Conservation (phyloP, 2,797 vertebrate genomes). For the Gobionotothen gibberifrons region DNA sequence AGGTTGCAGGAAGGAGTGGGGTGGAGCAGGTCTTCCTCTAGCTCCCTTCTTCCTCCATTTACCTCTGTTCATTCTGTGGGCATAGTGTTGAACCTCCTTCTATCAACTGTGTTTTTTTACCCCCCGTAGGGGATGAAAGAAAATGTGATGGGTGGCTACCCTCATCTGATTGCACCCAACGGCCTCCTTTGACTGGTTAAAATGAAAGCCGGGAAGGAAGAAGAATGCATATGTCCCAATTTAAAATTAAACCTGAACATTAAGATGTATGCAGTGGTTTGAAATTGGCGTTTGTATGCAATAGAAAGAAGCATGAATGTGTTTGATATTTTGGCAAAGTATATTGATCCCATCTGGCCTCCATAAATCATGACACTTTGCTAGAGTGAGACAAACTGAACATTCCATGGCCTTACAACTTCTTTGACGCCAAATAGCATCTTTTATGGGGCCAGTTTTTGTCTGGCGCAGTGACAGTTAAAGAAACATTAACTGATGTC, state of each 20-base stretch:
- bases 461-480: conserved; percentile 3
- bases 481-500: conserved; percentile 27
- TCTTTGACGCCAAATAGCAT: conserved; percentile 1
- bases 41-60: not conserved
- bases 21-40: not conserved
- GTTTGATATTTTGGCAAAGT: not conserved
- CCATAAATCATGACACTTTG: conserved; percentile 1
- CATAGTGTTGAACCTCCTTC: not conserved
- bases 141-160: not conserved
- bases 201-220: not conserved
- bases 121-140: not conserved
- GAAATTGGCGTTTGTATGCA: not conserved
- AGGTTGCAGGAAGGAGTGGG: too few relatives aligned
- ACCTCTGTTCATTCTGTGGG: not conserved
- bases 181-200: not conserved
- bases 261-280: not conserved
- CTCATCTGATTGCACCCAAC: not conserved
- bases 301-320: not conserved
- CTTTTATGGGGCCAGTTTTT: not conserved
- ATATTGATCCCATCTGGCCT: conserved; percentile 23
- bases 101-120: not conserved
- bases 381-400: conserved; percentile 2
- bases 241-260: not conserved
- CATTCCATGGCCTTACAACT: not conserved
- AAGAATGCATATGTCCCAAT: not conserved